These are phyloP conservation scores for Amyelois transitella DNA, from an alignment of 1,140 invertebrate species.

Conservation along the genomic window DNA sequence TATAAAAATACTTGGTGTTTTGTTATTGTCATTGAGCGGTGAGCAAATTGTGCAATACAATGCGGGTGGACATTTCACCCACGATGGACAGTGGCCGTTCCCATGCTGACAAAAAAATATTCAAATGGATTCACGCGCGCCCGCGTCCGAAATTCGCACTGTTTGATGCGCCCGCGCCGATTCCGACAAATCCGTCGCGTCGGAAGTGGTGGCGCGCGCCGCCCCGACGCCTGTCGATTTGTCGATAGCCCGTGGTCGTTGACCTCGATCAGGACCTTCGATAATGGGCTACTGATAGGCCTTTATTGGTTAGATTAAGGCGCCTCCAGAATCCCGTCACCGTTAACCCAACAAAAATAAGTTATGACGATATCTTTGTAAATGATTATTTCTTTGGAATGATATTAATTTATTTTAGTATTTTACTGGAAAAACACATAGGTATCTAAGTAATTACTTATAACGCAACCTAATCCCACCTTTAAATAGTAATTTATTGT, in stretches of 20 bases:
- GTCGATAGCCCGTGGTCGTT: conserved; percentile 58
- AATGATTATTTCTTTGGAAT: too few species aligned
- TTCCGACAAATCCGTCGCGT: conserved; percentile 72
- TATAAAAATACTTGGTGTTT: conserved; percentile 50
- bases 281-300: conserved; percentile 44
- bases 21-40: conserved; percentile 6
- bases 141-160: conserved; percentile 67
- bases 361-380: not conserved
- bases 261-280: conserved; percentile 60
- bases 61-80: conserved; percentile 16
- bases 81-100: conserved; percentile 37
- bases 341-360: not conserved
- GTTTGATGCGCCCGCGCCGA: conserved; percentile 71
- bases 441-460: too few species aligned
- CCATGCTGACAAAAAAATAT: conserved; percentile 67
- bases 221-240: conserved; percentile 48
- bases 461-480: too few species aligned
- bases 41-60: not conserved
- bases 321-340: conserved; percentile 27
- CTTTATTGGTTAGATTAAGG: conserved; percentile 53
- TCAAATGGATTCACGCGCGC: conserved; percentile 71
- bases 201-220: conserved; percentile 65
- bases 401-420: too few species aligned
- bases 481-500: too few species aligned
- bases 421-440: too few species aligned